These are phyloP conservation scores for Gryllus bimaculatus DNA, from an alignment of 1,140 invertebrate species.

Conservation along the genomic window DNA sequence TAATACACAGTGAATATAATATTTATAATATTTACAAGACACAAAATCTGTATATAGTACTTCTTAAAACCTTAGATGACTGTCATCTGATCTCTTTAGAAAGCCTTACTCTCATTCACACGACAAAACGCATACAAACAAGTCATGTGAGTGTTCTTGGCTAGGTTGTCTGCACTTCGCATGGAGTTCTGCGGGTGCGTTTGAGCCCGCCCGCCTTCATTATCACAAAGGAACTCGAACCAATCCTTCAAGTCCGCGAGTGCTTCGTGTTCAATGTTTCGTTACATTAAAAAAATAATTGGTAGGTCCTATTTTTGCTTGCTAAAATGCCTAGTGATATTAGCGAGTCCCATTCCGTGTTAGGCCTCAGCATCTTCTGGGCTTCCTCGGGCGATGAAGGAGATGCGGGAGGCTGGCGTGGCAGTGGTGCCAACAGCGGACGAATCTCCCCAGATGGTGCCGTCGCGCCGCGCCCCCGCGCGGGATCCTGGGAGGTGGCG, in stretches of 20 bases:
- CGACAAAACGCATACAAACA: not conserved
- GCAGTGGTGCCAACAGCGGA: not conserved
- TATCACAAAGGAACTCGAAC: not conserved
- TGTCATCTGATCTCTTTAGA: not conserved
- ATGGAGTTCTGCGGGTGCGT: not conserved
- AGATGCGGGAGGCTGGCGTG: not conserved
- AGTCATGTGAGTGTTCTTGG: not conserved
- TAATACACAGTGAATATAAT: not conserved
- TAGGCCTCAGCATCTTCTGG: not conserved
- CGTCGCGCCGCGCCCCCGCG: too few relatives aligned
- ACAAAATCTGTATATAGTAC: not conserved
- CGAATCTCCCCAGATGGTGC: too few relatives aligned
- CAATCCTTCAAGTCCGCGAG: not conserved
- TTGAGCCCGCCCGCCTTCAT: not conserved
- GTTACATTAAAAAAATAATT: not conserved
- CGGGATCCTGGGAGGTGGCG: too few relatives aligned
- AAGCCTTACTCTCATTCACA: not conserved
- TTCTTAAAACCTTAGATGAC: not conserved
- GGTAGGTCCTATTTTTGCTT: not conserved
- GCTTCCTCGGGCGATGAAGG: not conserved
- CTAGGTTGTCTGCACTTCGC: too few relatives aligned
- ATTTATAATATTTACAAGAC: not conserved
- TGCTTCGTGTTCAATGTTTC: not conserved
- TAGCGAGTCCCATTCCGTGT: not conserved
- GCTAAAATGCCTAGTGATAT: not conserved